Evolutionary conservation across 2,888 invertebrate genomes (phyloP), one percentile per base, ranked within the genome.

Genomic region (Apamea crenata): DNA sequence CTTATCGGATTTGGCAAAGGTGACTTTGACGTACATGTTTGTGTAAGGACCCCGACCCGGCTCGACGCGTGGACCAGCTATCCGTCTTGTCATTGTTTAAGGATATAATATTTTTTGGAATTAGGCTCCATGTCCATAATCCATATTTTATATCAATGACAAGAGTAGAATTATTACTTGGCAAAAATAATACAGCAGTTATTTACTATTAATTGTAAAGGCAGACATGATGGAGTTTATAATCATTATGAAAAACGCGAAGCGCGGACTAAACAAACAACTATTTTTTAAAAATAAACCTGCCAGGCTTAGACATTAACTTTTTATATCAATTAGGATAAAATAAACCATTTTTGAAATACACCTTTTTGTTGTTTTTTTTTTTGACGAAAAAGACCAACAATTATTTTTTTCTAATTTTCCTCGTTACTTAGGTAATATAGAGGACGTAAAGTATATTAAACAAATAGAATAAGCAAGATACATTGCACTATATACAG

Each of bases 1-100:
- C 71, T 77, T 85, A 69, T 75, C 47, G 25, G 29, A 40, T 75
- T 75, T 63, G n/a, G 56, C 40, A 40, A 36, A 50, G 65, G 25
- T 56, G 53, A 63, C 66, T 61, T 53, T 68, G 29, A 50, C 25
- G 18, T 59, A 59, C 8, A 59, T 67, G 25, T 75, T 73, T 85
- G 40, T 53, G 73, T 47, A 3, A n/a, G 44, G 44, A 25, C 25
- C 8, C 21, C 21, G 53, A 53, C 12, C 56, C 25, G 25, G 4
- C 56, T 25, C 25, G 10, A 10, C 1, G 3, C 10, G 16, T 1
- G 25, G 25, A 56, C 10, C 10, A n/a, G n/a, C n/a, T 25, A 10
- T 3, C 25, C 56, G 10, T 56, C 25, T 56, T 25, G 53, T 21
- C 2, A 21, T 53, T 53, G 25, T 25, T 25, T 21, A 53, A 53